Conservation (phyloP, 2,888 invertebrate genomes). For the Ophraella communa region DNA sequence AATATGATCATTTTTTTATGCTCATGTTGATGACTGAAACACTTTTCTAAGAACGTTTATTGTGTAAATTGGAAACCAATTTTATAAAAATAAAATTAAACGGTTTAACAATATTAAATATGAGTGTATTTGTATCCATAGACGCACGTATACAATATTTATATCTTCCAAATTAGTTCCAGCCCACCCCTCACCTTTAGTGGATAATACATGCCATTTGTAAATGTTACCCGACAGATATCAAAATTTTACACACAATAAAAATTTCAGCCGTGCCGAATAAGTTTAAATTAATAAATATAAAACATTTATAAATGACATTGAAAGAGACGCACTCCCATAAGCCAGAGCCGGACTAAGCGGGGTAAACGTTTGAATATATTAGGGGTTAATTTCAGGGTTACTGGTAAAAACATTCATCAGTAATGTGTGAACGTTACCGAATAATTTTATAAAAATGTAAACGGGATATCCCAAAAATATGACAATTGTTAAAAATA, state of each 20-base stretch:
- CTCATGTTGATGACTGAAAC: no score
- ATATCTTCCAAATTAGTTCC: slow-evolving; percentile 22
- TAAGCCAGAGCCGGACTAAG: not conserved
- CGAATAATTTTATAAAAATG: no score
- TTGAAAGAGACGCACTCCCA: slow-evolving; percentile 30
- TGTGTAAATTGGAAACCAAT: no score
- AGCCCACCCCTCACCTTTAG: slow-evolving; percentile 24
- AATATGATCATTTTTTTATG: no score
- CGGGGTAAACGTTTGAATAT: no score
- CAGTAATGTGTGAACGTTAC: no score
- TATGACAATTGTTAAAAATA: no score
- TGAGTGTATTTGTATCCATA: not conserved
- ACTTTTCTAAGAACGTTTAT: no score
- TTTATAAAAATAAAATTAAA: not conserved
- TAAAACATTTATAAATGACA: slow-evolving; percentile 31
- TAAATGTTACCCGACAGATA: slow-evolving; percentile 25
- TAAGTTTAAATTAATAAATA: slow-evolving; percentile 45
- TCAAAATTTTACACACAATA: slow-evolving; percentile 31
- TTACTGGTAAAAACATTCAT: no score
- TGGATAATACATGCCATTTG: slow-evolving; percentile 29
- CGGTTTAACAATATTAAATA: not conserved
- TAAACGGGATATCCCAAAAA: no score
- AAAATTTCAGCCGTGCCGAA: slow-evolving; percentile 30
- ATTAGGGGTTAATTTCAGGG: no score
- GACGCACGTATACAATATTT: slow-evolving; percentile 8